phyloP scores from a whole-genome alignment of 2,797 vertebrate genomes.

The Falco rusticolus region DNA sequence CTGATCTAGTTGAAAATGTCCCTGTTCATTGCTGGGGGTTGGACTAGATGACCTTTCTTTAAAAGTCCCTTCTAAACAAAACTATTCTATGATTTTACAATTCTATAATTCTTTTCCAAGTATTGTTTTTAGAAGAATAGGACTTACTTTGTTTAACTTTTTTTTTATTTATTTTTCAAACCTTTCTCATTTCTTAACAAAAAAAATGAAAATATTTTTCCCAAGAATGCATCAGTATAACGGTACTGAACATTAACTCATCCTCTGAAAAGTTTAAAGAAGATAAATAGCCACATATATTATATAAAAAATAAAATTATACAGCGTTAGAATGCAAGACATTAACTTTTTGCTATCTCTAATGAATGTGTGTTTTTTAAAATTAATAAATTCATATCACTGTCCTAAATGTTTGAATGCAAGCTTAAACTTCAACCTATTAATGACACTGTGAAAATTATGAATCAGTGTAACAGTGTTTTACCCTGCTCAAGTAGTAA shows the following conservation, averaged over 20 bases:
- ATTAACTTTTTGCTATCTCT: not conserved
- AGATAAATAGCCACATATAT: not conserved
- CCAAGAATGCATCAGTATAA: not conserved
- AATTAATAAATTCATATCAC: not conserved
- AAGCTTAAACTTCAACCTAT: not conserved
- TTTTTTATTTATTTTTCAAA: not conserved
- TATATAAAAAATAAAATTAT: not conserved
- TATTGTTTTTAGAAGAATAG: not conserved
- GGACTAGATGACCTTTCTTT: too few species aligned
- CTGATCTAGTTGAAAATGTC: too few species aligned
- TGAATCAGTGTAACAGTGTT: not conserved
- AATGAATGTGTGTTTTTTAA: not conserved
- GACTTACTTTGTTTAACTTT: not conserved
- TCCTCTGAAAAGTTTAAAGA: not conserved
- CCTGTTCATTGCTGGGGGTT: too few species aligned
- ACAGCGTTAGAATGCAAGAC: not conserved
- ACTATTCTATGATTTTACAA: not conserved
- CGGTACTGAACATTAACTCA: not conserved
- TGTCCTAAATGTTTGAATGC: not conserved
- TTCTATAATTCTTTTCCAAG: not conserved
- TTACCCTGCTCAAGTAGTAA: not conserved
- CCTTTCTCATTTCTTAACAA: not conserved
- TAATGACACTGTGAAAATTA: not conserved
- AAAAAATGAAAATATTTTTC: not conserved
- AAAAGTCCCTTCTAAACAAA: not conserved